Percentiles rank a stretch among this genome's conserved stretches.
phyloP scores from a whole-genome alignment of 2,888 invertebrate species.

The Drosophila longiperda region DNA sequence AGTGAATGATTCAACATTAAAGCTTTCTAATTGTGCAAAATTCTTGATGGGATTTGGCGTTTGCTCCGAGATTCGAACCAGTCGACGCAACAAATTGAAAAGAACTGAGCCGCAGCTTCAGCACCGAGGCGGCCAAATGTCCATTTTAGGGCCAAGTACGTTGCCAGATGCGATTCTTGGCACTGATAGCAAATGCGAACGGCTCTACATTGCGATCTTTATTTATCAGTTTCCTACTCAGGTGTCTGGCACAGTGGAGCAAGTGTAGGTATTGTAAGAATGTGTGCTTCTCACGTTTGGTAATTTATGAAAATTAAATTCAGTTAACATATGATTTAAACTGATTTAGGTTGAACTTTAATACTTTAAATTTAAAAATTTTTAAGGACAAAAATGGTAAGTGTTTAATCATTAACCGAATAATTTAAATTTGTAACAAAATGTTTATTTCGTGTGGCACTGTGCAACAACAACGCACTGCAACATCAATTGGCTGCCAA shows the following conservation, averaged over 20 bases:
- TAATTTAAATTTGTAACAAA: neutral
- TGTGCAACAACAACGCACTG: constrained; percentile 61
- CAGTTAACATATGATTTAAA: neutral
- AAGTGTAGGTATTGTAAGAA: neutral
- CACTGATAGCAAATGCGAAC: constrained; percentile 63
- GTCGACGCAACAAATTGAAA: constrained; percentile 62
- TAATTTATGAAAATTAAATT: neutral
- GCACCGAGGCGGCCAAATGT: constrained; percentile 29
- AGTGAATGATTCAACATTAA: constrained; percentile 54
- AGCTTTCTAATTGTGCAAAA: constrained; percentile 40
- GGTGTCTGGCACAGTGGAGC: constrained; percentile 58
- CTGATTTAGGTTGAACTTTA: neutral
- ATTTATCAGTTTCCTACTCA: constrained; percentile 79
- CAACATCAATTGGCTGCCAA: constrained; percentile 71
- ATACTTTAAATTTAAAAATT: neutral
- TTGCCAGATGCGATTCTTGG: constrained; percentile 64
- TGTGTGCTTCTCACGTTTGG: neutral
- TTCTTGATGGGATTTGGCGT: constrained; percentile 31
- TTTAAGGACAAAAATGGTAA: neutral
- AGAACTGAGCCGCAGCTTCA: constrained; percentile 64
- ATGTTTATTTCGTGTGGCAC: constrained; percentile 29
- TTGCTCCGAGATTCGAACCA: constrained; percentile 46
- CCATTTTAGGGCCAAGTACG: constrained; percentile 81
- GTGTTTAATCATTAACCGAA: neutral
- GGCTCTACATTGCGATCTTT: constrained; percentile 70